Percentiles rank a stretch among this genome's conserved stretches.
These are phyloP conservation scores for Cyanoramphus novaezelandiae DNA, from an alignment of 2,113 vertebrate genomes.

Conservation along the genomic window DNA sequence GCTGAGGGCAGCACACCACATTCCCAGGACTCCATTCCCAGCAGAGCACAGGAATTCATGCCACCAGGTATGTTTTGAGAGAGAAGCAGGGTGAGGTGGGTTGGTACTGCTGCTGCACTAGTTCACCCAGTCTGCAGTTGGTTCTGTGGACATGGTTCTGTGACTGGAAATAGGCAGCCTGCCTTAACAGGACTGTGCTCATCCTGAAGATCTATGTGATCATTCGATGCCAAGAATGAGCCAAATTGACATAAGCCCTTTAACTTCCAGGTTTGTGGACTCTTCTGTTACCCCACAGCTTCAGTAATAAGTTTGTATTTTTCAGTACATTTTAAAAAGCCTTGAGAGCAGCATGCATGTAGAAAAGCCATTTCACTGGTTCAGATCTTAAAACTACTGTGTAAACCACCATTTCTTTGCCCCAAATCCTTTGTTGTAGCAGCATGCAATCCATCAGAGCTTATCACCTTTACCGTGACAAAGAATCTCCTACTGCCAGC, in stretches of 20 bases:
- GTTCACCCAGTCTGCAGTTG: neutral
- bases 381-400: neutral
- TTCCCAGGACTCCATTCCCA: neutral
- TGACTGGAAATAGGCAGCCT: neutral
- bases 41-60: neutral
- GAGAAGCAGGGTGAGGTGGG: neutral
- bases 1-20: neutral
- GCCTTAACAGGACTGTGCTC: neutral
- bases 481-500: constrained; percentile 23
- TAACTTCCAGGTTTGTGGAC: neutral
- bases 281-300: neutral
- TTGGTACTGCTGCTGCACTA: neutral
- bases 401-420: neutral
- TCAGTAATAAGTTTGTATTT: neutral
- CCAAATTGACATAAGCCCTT: neutral
- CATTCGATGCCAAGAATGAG: neutral
- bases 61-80: neutral
- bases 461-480: constrained; percentile 9
- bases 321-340: neutral
- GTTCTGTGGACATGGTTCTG: neutral
- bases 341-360: neutral
- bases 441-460: neutral
- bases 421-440: neutral
- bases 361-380: neutral
- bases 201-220: neutral